phyloP scores from a whole-genome alignment of 2,888 invertebrate species.

The Amiota mariae region DNA sequence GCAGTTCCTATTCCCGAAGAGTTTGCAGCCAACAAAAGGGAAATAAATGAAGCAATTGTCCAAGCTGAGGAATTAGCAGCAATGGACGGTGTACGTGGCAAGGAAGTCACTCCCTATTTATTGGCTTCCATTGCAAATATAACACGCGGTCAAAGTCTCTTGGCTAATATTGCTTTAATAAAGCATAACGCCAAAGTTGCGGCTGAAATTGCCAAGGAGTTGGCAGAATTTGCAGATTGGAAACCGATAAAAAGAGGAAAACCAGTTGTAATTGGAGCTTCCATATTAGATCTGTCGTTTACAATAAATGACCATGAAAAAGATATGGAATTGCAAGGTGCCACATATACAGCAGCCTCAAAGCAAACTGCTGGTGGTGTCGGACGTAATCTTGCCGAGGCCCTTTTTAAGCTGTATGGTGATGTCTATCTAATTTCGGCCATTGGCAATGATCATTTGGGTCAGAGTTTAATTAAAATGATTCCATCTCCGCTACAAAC shows the following conservation, averaged over 20 bases:
- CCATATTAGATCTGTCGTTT: conserved; percentile 83
- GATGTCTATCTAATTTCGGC: conserved; percentile 82
- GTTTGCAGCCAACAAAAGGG: conserved; percentile 75
- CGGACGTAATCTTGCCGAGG: conserved; percentile 92
- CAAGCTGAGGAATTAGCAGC: conserved; percentile 80
- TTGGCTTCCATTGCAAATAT: conserved; percentile 83
- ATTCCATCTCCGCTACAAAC: conserved; percentile 68
- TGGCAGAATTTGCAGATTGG: conserved; percentile 55
- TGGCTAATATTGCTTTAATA: conserved; percentile 91
- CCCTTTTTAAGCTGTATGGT: conserved; percentile 82
- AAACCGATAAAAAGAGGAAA: conserved; percentile 26
- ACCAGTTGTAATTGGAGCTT: conserved; percentile 83
- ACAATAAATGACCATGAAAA: conserved; percentile 75
- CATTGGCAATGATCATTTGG: conserved; percentile 81
- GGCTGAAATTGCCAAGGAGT: conserved; percentile 83
- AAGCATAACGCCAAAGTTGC: conserved; percentile 93
- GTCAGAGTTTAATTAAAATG: conserved; percentile 70
- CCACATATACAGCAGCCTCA: conserved; percentile 81
- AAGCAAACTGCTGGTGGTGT: conserved; percentile 89
- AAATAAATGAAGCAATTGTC: conserved; percentile 82
- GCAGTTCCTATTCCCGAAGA: conserved; percentile 92
- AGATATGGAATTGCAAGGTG: conserved; percentile 83
- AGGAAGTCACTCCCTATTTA: conserved; percentile 94
- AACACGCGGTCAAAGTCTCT: conserved; percentile 88
- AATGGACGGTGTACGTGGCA: conserved; percentile 81